A percentile compares a stretch with the other conserved stretches of the same genome.
Conservation (phyloP, 2,797 vertebrate species). For the Mallotus villosus region DNA sequence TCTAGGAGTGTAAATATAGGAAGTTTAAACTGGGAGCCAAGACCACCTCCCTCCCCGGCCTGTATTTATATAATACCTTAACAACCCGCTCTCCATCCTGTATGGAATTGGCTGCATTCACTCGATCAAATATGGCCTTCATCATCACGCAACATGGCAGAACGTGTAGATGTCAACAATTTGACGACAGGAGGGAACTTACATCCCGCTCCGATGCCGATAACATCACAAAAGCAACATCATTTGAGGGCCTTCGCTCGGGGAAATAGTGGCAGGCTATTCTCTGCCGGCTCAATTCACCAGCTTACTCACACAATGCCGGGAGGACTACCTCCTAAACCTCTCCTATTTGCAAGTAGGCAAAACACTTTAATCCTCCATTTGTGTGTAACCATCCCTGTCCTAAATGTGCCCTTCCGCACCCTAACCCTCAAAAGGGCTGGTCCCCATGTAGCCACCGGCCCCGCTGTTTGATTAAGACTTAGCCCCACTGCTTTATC, state of each 20-base stretch:
- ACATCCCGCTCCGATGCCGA: not conserved
- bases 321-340: constrained; percentile 45
- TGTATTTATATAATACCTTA: no score
- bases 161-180: not conserved
- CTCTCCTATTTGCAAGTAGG: constrained; percentile 64
- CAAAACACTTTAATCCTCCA: constrained; percentile 69
- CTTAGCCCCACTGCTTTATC: constrained; percentile 85
- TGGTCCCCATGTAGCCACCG: constrained; percentile 66
- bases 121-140: not conserved
- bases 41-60: no score
- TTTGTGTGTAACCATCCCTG: constrained; percentile 71
- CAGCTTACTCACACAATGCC: constrained; percentile 39
- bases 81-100: no score
- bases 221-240: not conserved
- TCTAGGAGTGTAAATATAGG: no score
- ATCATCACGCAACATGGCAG: no score
- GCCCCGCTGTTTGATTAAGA: constrained; percentile 88
- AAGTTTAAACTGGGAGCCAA: no score
- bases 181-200: not conserved
- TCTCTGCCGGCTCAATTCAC: constrained; percentile 32
- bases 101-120: constrained; percentile 27
- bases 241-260: not conserved
- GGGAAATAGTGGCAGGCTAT: constrained; percentile 23
- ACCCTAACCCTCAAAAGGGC: constrained; percentile 68
- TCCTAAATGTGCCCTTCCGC: constrained; percentile 69